Percentiles rank a stretch among this genome's conserved stretches.
Conservation (phyloP, 2,888 invertebrate species). For the Scaptomyza caliginosa region DNA sequence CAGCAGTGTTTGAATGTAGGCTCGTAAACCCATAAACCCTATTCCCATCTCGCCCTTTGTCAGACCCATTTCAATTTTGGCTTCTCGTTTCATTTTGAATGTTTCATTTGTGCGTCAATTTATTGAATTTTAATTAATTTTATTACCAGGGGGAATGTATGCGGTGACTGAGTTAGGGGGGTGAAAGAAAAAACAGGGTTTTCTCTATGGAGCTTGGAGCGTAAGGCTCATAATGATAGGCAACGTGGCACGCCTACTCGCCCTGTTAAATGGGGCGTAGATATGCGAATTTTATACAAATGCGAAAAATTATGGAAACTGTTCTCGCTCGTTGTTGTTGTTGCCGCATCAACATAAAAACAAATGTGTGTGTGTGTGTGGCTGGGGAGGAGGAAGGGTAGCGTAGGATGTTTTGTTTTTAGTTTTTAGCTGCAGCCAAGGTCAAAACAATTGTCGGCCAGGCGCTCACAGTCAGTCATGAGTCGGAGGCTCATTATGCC, state of each 20-base stretch:
- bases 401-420: not conserved
- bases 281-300: conserved; percentile 58
- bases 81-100: conserved; percentile 45
- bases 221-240: conserved; percentile 67
- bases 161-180: not conserved
- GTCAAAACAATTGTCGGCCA: conserved; percentile 66
- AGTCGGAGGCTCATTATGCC: conserved; percentile 67
- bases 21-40: not conserved
- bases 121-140: conserved; percentile 79
- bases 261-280: conserved; percentile 31
- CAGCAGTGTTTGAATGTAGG: conserved; percentile 24
- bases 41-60: not conserved
- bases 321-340: conserved; percentile 1
- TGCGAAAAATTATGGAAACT: conserved; percentile 65
- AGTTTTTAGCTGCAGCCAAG: conserved; percentile 55
- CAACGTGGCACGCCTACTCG: conserved; percentile 34
- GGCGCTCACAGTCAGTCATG: conserved; percentile 21
- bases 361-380: conserved; percentile 42
- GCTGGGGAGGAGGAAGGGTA: not conserved
- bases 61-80: conserved; percentile 1
- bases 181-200: not conserved
- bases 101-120: conserved; percentile 67
- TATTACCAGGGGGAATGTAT: conserved; percentile 46
- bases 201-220: not conserved
- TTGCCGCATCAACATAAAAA: conserved; percentile 44